Conservation (phyloP, 2,888 invertebrate species). For the Conops quadrifasciatus region DNA sequence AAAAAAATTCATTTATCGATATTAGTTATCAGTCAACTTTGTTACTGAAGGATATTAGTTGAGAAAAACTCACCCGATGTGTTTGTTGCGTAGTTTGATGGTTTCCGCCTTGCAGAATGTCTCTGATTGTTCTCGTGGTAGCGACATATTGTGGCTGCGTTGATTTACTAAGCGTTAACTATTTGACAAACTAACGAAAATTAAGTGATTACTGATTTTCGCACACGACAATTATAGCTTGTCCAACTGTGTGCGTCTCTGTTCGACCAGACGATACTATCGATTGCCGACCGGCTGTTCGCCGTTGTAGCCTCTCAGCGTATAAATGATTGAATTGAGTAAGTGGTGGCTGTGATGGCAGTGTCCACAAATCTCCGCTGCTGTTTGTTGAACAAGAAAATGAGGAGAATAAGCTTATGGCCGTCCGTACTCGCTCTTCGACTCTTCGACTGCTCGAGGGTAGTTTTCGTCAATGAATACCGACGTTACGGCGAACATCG, state of each 20-base stretch:
- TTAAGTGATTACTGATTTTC: too few species aligned
- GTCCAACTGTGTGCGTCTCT: too few species aligned
- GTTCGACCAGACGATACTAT: not conserved
- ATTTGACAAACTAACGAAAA: too few species aligned
- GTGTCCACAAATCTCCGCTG: too few species aligned
- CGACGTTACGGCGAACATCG: conserved; percentile 48
- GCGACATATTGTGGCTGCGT: conserved; percentile 51
- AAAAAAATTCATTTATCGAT: too few species aligned
- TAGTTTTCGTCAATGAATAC: conserved; percentile 51
- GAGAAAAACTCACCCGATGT: conserved; percentile 78
- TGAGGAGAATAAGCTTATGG: conserved; percentile 1
- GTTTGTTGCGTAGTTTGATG: conserved; percentile 79
- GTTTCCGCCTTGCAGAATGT: conserved; percentile 81
- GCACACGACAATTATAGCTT: too few species aligned
- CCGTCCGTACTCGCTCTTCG: conserved; percentile 17
- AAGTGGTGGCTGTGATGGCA: not conserved
- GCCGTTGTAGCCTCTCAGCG: too few species aligned
- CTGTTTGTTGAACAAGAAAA: conserved; percentile 1
- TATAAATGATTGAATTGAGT: conserved; percentile 26
- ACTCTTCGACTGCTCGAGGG: conserved; percentile 32
- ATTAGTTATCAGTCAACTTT: too few species aligned
- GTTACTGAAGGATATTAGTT: not conserved
- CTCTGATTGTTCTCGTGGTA: conserved; percentile 56
- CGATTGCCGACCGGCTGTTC: conserved; percentile 19
- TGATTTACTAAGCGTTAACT: too few species aligned